A percentile compares a stretch with the other conserved stretches of the same genome.
Evolutionary conservation across 2,888 invertebrate genomes (phyloP).

Genomic region (Fragum fragum): DNA sequence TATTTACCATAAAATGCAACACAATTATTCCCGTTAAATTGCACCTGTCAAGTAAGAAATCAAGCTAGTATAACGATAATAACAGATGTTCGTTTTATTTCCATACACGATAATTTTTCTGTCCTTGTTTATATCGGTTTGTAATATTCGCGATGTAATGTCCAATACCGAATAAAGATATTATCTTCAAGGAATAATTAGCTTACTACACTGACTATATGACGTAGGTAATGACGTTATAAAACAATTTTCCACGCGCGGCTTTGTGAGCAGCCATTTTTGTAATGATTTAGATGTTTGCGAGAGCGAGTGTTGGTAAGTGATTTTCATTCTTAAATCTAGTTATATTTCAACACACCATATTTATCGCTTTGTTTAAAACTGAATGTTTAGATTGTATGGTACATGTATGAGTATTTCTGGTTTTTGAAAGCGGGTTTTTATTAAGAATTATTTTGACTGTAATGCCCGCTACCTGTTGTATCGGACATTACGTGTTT

Average conservation of each 20-base stretch:
- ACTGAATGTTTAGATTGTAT: neutral
- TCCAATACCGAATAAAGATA: neutral
- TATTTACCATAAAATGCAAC: neutral
- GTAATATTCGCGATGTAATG: neutral
- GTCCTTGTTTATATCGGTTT: neutral
- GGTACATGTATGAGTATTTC: neutral
- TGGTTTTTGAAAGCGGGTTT: neutral
- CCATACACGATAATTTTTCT: neutral
- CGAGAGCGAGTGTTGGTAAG: neutral
- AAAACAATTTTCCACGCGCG: neutral
- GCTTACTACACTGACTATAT: neutral
- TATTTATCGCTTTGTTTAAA: neutral
- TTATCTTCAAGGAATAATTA: neutral
- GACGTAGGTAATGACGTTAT: neutral
- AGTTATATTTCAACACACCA: neutral
- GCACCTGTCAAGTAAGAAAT: neutral
- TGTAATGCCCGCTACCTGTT: constrained; percentile 5
- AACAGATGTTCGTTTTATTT: neutral
- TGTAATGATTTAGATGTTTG: neutral
- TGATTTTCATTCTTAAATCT: neutral
- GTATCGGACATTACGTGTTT: constrained; percentile 19
- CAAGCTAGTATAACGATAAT: neutral
- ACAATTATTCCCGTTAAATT: neutral
- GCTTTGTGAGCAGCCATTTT: neutral
- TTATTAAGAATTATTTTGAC: neutral